Base-by-base conservation (phyloP, 1,140 invertebrate species). In the Procambarus clarkii region DNA sequence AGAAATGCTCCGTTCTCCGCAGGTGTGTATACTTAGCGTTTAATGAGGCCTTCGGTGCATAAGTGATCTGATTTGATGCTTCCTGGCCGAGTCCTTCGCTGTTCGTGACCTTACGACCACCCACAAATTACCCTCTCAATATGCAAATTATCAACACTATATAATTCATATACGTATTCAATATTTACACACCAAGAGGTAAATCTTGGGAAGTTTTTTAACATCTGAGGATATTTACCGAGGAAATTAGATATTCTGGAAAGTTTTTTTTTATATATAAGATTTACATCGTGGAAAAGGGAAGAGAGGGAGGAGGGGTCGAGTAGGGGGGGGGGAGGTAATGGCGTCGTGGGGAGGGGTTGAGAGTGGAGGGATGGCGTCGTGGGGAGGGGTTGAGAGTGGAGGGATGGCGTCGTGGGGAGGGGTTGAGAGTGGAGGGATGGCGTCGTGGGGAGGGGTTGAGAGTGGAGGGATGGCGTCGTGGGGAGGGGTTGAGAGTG, bases 31-130 rank as follows among this genome's bases (percentile, higher is more conserved):
- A 74, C 69, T 74, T 74, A 74, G 24, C n/a, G 34, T 11, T 24
- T 74, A 74, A 74, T 74, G 69, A 74, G 69, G 69, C 11, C 5
- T 2, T 74, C 5, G 18, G 69, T 74, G 69, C 34, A 74, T 74
- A 74, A 74, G 69, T 74, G 69, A 74, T n/a, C n/a, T 74, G 69
- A 64, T 74, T 24, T 74, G 69, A 34, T 74, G 69, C 69, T 74
- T 74, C 69, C 69, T 34, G 2, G n/a, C 69, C 69, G 24, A 24
- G 69, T 24, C n/a, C 69, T 74, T 74, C 5, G n/a, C 69, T 74
- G 69, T 11, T 24, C n/a, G 7, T 9, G 69, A 24, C 69, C 69
- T 74, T 21, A 74, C 5, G 4, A 74, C 69, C 69, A 21, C 13
- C 69, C 21, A 24, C 69, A 74, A 74, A 74, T 74, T 74, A 74